Conservation (phyloP, 2,797 vertebrate species). For the Micrastur ruficollis region DNA sequence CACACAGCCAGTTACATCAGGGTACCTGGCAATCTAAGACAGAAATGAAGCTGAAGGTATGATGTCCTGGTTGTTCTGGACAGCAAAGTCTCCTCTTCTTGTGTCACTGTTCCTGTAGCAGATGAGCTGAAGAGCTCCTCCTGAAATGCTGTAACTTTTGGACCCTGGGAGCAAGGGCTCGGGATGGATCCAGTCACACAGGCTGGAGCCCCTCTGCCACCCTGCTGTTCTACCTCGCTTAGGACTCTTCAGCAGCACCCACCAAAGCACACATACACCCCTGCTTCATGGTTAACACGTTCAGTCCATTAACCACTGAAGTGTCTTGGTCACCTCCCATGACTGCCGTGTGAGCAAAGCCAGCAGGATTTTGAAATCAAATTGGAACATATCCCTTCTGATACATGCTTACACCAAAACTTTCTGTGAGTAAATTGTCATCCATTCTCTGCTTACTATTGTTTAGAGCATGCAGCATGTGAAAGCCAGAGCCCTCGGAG, state of each 20-base stretch:
- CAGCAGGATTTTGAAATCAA: not conserved
- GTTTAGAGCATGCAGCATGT: not conserved
- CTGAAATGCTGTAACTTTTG: not conserved
- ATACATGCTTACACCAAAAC: not conserved
- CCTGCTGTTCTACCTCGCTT: not conserved
- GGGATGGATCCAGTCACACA: not conserved
- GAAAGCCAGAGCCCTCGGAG: constrained; percentile 1
- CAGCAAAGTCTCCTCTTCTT: not conserved
- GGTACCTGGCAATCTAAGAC: not conserved
- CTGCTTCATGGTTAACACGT: not conserved
- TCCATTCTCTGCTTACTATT: not conserved
- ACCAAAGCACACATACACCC: not conserved
- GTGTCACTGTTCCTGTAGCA: not conserved
- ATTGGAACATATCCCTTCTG: not conserved
- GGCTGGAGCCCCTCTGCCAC: not conserved
- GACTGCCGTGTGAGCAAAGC: not conserved
- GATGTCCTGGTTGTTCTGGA: fast-evolving
- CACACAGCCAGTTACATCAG: not conserved
- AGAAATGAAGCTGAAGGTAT: not conserved
- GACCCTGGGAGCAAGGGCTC: not conserved
- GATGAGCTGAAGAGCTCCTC: not conserved
- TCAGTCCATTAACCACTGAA: not conserved
- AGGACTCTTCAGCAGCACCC: not conserved
- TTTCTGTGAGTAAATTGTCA: not conserved
- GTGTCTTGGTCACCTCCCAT: not conserved